These are phyloP conservation scores for Emydura subglobosa DNA, from an alignment of 2,113 vertebrate genomes.

Conservation along the genomic window DNA sequence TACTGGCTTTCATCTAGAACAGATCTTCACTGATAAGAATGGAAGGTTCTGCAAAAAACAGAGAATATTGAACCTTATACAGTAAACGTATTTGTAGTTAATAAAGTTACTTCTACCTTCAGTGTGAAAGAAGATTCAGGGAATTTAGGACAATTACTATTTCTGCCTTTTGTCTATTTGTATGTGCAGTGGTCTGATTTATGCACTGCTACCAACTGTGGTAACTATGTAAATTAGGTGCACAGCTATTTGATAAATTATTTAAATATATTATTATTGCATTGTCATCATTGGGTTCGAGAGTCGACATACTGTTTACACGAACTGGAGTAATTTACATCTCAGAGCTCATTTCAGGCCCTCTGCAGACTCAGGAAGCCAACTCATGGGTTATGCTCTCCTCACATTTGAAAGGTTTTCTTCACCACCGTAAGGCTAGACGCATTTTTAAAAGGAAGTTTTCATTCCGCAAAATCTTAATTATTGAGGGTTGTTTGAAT, in stretches of 20 bases:
- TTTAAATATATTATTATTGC: not conserved
- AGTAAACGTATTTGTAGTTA: not conserved
- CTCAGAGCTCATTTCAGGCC: not conserved
- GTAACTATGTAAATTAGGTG: not conserved
- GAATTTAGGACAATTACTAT: not conserved
- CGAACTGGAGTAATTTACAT: not conserved
- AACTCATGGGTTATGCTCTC: not conserved
- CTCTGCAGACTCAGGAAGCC: not conserved
- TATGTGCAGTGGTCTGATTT: not conserved
- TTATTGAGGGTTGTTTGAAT: not conserved
- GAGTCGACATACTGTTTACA: not conserved
- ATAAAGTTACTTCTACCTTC: not conserved
- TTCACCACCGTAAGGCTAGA: too few relatives aligned
- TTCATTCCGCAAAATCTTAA: not conserved
- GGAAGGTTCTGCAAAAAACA: not conserved
- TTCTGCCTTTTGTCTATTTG: not conserved
- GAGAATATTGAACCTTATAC: fast-evolving
- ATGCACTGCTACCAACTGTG: not conserved
- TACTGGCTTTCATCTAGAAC: fast-evolving
- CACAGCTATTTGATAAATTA: not conserved
- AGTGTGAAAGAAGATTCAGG: not conserved
- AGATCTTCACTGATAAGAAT: not conserved
- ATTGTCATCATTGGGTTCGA: not conserved
- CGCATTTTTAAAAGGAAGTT: not conserved
- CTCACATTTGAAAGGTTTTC: not conserved